Conservation (phyloP, 2,113 vertebrate species). For the Mola mola region DNA sequence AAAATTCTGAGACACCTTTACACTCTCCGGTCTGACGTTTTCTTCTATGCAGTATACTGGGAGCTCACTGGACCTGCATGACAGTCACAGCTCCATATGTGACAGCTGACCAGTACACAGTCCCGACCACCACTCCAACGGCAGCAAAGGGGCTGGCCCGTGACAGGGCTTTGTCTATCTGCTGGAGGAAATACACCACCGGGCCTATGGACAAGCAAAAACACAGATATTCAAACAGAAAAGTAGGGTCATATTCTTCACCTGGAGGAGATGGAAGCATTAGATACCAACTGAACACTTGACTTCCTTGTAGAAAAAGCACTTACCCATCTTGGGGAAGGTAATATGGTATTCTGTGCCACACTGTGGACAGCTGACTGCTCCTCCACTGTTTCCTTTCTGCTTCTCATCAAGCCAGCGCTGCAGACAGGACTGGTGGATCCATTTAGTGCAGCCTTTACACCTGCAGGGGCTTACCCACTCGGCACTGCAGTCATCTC, state of each 20-base stretch:
- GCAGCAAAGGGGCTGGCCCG: constrained; percentile 80
- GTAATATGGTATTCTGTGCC: constrained; percentile 79
- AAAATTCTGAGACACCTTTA: background rate
- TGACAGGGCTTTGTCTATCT: constrained; percentile 78
- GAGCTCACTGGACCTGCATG: constrained; percentile 77
- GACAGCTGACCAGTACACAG: constrained; percentile 83
- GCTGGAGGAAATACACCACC: constrained; percentile 81
- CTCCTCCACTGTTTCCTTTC: constrained; percentile 75
- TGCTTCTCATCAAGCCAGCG: constrained; percentile 86
- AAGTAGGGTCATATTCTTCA: too few relatives aligned
- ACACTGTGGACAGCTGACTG: constrained; percentile 82
- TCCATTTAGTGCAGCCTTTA: constrained; percentile 85
- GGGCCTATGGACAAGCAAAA: constrained; percentile 65
- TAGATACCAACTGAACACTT: too few relatives aligned
- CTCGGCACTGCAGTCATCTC: constrained; percentile 78
- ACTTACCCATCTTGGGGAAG: constrained; percentile 82
- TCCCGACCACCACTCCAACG: constrained; percentile 79
- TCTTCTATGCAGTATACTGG: rapidly evolving
- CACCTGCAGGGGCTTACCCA: constrained; percentile 86
- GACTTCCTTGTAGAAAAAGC: too few relatives aligned
- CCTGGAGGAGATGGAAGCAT: too few relatives aligned
- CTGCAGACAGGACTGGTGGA: constrained; percentile 84
- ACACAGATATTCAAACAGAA: background rate
- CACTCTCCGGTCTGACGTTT: rapidly evolving
- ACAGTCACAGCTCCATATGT: constrained; percentile 85